phyloP scores from a whole-genome alignment of 1,140 invertebrate genomes.

The Zaprionus inermis region DNA sequence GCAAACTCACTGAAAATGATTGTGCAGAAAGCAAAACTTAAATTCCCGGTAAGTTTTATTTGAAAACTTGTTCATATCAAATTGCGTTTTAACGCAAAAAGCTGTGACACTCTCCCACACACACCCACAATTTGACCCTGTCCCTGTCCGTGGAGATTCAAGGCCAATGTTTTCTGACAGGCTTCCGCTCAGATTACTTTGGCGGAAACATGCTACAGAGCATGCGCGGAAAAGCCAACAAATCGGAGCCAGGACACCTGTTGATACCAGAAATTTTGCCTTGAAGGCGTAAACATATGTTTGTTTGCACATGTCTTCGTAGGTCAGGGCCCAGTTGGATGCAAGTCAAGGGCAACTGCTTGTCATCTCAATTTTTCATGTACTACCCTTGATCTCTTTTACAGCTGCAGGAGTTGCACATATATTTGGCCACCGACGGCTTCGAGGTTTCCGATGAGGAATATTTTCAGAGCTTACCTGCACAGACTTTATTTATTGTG shows the following conservation, averaged over 20 bases:
- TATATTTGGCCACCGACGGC: conserved; percentile 87
- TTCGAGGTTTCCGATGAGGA: conserved; percentile 90
- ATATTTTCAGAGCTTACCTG: conserved; percentile 89
- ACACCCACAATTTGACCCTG: conserved; percentile 37
- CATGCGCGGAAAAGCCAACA: conserved; percentile 48
- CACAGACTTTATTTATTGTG: conserved; percentile 89
- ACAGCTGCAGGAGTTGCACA: conserved; percentile 80
- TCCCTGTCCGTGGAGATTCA: conserved; percentile 55
- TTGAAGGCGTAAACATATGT: conserved; percentile 31
- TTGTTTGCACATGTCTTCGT: conserved; percentile 5
- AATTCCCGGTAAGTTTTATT: conserved; percentile 87
- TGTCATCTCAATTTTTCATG: background rate
- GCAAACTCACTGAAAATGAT: conserved; percentile 87
- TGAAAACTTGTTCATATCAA: conserved; percentile 1
- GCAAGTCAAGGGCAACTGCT: conserved; percentile 55
- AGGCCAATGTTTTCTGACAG: conserved; percentile 62
- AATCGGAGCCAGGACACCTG: conserved; percentile 50
- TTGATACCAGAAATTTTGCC: conserved; percentile 43
- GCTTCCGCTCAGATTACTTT: conserved; percentile 64
- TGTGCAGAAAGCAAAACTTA: conserved; percentile 87
- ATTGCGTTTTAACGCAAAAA: conserved; percentile 37
- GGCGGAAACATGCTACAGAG: conserved; percentile 44
- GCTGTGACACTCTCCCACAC: background rate
- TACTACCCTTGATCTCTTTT: conserved; percentile 22
- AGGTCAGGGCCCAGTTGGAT: conserved; percentile 35